These are phyloP conservation scores for Anabacerthia variegaticeps DNA, from an alignment of 2,797 vertebrate genomes.

Conservation along the genomic window DNA sequence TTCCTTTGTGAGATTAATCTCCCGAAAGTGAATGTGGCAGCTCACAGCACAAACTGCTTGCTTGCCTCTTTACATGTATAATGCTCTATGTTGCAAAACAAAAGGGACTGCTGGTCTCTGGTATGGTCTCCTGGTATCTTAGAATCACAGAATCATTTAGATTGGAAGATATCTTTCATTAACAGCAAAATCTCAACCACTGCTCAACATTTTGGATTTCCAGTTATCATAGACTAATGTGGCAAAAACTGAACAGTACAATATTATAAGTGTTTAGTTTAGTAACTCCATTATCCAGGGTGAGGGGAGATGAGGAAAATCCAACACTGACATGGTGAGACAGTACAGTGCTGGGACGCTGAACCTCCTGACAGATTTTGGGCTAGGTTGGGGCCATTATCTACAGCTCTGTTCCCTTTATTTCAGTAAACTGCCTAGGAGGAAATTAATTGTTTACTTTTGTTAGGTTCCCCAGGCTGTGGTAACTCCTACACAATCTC, in stretches of 20 bases:
- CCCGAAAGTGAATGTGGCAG: constrained; percentile 13
- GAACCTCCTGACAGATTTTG: not conserved
- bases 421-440: not conserved
- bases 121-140: not conserved
- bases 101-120: not conserved
- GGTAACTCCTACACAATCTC: not conserved
- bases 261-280: not conserved
- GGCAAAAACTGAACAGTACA: not conserved
- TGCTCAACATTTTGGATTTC: not conserved
- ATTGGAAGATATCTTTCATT: not conserved
- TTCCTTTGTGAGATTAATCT: constrained; percentile 3
- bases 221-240: not conserved
- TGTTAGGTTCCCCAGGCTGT: not conserved
- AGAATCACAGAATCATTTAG: not conserved
- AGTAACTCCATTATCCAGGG: not conserved
- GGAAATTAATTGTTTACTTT: not conserved
- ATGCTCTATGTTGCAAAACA: not conserved
- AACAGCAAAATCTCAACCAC: not conserved
- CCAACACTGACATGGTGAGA: not conserved
- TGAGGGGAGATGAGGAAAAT: not conserved
- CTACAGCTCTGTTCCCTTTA: not conserved
- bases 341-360: not conserved
- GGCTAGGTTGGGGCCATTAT: not conserved
- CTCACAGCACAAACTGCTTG: not conserved
- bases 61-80: not conserved